Base-by-base conservation (phyloP, 2,888 invertebrate species). In the Chouioia cunea region DNA sequence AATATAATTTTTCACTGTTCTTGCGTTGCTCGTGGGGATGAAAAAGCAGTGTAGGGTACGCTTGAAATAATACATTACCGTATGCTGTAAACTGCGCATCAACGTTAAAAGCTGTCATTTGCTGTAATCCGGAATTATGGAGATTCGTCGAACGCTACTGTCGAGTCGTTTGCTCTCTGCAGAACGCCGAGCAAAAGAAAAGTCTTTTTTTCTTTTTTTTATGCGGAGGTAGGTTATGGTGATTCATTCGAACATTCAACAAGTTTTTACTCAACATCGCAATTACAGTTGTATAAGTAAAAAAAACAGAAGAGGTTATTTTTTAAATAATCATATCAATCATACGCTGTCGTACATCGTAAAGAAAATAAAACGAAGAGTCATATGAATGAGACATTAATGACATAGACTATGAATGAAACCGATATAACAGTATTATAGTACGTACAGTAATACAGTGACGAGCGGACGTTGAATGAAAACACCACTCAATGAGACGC, bases 41-140 rank as follows among this genome's bases (percentile, higher is more conserved):
- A 46, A 44, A n/a, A 44, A 14, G 36, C 14, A n/a, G 62, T 23
- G 47, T 43, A 20, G 48, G 18, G 54, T 50, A 43, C 76, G 73
- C 84, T 84, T 84, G 83, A 83, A 85, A 84, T 84, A 85, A 83
- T 83, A 83, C 81, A 80, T 78, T 79, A 20, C 10, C 63, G 36
- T n/a, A 27, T 81, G 79, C 82, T 82, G 83, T 83, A 83, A 83
- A 83, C 80, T 81, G 80, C 79, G 81, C 83, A 84, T 85, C 83
- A 82, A 78, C 80, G 79, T 78, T 85, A 82, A 85, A 83, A 85
- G 83, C 83, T 83, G 83, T 85, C 83, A 83, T 85, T 85, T 84
- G 82, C 80, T 80, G 79, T 83, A 83, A 83, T 82, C 81, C 78
- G 79, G 82, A 84, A 84, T 85, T 85, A 83, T 84, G 85, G 81